Base-by-base conservation (phyloP, 2,113 vertebrate genomes). In the Platichthys stellatus region DNA sequence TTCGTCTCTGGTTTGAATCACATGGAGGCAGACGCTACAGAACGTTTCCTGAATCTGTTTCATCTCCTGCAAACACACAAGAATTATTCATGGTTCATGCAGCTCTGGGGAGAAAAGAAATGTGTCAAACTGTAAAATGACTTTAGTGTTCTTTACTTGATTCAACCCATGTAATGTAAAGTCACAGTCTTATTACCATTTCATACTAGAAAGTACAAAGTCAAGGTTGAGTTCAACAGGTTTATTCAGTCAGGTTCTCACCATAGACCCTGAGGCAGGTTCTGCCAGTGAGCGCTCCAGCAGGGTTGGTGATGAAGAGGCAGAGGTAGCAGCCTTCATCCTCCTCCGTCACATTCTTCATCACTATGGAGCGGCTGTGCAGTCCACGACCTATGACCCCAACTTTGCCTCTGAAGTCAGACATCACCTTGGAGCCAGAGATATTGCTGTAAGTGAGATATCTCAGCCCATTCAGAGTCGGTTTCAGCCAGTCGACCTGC, bases 401-500 rank as follows among this genome's bases (percentile, higher is more conserved):
- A 40, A 90, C 51, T 20, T 66, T 84, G 1, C 35, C 63, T 10
- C 0, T 8, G 3, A 81, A 87, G 21, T 20, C 2, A 1, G 40
- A 2, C 11, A 12, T 57, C 63, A 89, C 66, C 15, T 1, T 74
- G 12, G 51, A 1, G 0, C 76, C 24, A 24, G 24, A 24, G 24
- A 24, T 0, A 2, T 40, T 12, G 21, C 1, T 80, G 71, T 2
- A 1, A 11, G 11, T 7, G 54, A 71, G 0, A 73, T 61, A 23
- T 59, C 81, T 9, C 7, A 17, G 0, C 3, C 3, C 15, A 2
- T 7, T 4, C 2, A 2, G 8, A 4, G 7, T 45, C 2, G 45
- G 0, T 14, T 86, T 90, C 74, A 83, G 75, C 91, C 91, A 92
- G 0, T 82, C 63, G 4, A 92, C 82, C 4, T 85, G 83, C 12